Evolutionary conservation across 2,797 vertebrate genomes (phyloP).

Genomic region (Coendou prehensilis): DNA sequence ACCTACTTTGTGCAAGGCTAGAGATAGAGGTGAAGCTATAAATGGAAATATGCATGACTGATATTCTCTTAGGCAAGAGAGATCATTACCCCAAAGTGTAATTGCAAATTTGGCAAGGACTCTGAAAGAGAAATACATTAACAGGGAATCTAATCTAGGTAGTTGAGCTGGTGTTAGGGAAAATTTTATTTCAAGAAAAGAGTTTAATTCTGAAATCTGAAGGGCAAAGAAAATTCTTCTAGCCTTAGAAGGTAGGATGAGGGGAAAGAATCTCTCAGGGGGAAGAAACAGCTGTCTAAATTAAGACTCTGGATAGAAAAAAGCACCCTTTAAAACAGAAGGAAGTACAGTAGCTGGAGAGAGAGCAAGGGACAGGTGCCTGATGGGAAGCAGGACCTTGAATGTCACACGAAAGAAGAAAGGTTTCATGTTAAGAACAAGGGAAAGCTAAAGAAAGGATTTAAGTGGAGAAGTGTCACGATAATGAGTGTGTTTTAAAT

Average conservation of each 20-base stretch:
- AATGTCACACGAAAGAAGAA: background rate
- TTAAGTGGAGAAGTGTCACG: background rate
- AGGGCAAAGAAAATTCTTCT: background rate
- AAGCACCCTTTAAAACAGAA: background rate
- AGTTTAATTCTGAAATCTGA: background rate
- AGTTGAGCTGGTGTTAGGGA: background rate
- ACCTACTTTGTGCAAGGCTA: constrained; percentile 45
- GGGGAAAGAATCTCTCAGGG: background rate
- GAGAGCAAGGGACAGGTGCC: background rate
- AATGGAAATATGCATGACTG: constrained; percentile 13
- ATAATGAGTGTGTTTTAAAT: constrained; percentile 9
- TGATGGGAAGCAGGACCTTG: background rate
- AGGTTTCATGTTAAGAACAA: background rate
- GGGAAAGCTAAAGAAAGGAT: background rate
- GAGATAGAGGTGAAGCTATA: background rate
- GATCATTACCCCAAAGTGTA: constrained; percentile 19
- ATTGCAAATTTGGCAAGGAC: background rate
- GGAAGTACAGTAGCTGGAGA: background rate
- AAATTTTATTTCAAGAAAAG: constrained; percentile 44
- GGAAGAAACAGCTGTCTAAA: background rate
- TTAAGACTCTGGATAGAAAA: background rate
- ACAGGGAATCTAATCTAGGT: background rate
- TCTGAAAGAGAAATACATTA: background rate
- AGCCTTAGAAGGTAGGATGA: background rate
- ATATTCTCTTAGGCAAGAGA: constrained; percentile 15